Conservation (phyloP, 2,888 invertebrate genomes). For the Ophion ellenae region DNA sequence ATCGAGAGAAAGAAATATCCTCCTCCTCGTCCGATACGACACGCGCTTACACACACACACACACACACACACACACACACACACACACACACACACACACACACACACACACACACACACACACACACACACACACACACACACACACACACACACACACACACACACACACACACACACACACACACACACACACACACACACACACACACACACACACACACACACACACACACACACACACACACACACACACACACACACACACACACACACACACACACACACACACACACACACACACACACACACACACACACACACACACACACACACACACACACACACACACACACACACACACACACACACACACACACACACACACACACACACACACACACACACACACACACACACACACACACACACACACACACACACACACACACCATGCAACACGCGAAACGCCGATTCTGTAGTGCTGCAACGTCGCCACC, state of each 20-base stretch:
- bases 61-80: not conserved
- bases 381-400: slow-evolving; percentile 41
- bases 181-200: too few species aligned
- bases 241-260: too few species aligned
- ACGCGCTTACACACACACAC: slow-evolving; percentile 41
- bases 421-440: slow-evolving; percentile 37
- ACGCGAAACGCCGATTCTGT: slow-evolving; percentile 42
- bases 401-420: slow-evolving; percentile 23
- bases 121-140: too few species aligned
- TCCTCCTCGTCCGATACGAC: slow-evolving; percentile 19
- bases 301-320: too few species aligned
- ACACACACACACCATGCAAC: slow-evolving; percentile 1
- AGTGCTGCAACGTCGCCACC: slow-evolving; percentile 51
- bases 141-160: too few species aligned
- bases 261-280: too few species aligned
- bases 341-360: slow-evolving; percentile 37
- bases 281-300: too few species aligned
- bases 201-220: too few species aligned
- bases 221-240: too few species aligned
- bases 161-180: too few species aligned
- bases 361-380: slow-evolving; percentile 25
- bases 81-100: too few species aligned
- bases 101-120: too few species aligned
- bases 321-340: slow-evolving; percentile 39
- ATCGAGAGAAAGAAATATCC: slow-evolving; percentile 67